Evolutionary conservation across 2,113 vertebrate species (phyloP).

Genomic region (Alouatta palliata): DNA sequence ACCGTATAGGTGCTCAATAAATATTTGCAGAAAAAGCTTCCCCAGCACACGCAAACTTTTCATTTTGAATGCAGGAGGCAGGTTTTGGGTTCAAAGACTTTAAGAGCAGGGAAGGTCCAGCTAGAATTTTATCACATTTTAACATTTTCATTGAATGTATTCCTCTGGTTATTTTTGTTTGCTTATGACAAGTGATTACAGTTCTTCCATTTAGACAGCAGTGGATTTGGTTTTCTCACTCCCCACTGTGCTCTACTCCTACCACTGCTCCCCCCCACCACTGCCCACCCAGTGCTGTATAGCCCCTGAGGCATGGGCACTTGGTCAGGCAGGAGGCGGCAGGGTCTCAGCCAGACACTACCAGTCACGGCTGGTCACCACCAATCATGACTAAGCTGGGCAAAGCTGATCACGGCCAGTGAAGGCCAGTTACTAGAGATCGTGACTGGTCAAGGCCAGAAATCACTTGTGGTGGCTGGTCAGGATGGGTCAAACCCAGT

Average conservation of each 20-base stretch:
- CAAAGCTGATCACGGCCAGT: no score
- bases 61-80: constrained; percentile 1
- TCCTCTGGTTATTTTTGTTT: constrained; percentile 12
- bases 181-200: not conserved
- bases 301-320: not conserved
- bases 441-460: no score
- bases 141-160: not conserved
- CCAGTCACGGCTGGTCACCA: not conserved
- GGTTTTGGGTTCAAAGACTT: constrained; percentile 33
- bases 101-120: not conserved
- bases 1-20: not conserved
- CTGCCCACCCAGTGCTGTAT: not conserved
- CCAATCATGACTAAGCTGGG: not conserved
- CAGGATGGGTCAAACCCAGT: no score
- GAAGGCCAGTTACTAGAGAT: no score
- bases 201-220: not conserved
- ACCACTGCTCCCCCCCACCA: not conserved
- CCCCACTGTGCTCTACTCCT: not conserved
- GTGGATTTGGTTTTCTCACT: not conserved
- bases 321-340: not conserved
- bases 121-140: not conserved
- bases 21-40: not conserved
- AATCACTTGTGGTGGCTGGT: no score
- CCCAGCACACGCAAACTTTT: not conserved
- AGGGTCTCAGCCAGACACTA: not conserved